Percentiles rank a stretch among this genome's conserved stretches.
These are phyloP conservation scores for Alsophila aescularia DNA, from an alignment of 2,888 invertebrate genomes.

Conservation along the genomic window DNA sequence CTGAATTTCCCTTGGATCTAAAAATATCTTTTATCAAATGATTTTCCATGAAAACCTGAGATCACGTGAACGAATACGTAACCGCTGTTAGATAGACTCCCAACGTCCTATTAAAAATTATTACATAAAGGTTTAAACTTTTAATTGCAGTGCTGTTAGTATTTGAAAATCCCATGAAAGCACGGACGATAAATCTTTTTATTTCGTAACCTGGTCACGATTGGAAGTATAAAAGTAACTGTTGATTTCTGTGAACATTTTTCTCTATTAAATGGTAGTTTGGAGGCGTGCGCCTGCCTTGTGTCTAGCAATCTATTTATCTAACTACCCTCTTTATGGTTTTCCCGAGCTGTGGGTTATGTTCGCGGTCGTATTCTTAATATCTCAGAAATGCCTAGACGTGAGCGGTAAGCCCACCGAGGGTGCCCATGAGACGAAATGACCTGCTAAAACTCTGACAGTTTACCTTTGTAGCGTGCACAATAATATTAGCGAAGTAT, in stretches of 20 bases:
- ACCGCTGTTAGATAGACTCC: no score
- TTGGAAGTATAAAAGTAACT: slow-evolving; percentile 61
- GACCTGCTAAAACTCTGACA: neutral
- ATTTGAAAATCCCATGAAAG: neutral
- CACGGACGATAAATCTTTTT: slow-evolving; percentile 39
- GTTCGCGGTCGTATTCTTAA: slow-evolving; percentile 43
- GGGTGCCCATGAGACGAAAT: slow-evolving; percentile 20
- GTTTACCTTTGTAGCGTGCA: no score
- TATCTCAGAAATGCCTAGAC: slow-evolving; percentile 33
- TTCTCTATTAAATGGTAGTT: slow-evolving; percentile 72
- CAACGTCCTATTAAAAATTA: no score
- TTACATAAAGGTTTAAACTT: neutral
- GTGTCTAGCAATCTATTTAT: slow-evolving; percentile 68
- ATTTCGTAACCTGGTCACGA: slow-evolving; percentile 58
- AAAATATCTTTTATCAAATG: no score
- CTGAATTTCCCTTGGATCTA: no score
- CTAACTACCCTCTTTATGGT: slow-evolving; percentile 69
- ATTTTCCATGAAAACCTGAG: no score
- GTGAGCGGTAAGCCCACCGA: slow-evolving; percentile 34
- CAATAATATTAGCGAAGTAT: no score
- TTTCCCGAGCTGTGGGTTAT: slow-evolving; percentile 58
- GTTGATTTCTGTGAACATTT: slow-evolving; percentile 68
- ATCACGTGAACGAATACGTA: no score
- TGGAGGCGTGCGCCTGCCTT: slow-evolving; percentile 56
- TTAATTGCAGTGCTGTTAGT: neutral